These are phyloP conservation scores for Pocillopora damicornis DNA, from an alignment of 64 coral and sea anemone species.

Conservation along the genomic window DNA sequence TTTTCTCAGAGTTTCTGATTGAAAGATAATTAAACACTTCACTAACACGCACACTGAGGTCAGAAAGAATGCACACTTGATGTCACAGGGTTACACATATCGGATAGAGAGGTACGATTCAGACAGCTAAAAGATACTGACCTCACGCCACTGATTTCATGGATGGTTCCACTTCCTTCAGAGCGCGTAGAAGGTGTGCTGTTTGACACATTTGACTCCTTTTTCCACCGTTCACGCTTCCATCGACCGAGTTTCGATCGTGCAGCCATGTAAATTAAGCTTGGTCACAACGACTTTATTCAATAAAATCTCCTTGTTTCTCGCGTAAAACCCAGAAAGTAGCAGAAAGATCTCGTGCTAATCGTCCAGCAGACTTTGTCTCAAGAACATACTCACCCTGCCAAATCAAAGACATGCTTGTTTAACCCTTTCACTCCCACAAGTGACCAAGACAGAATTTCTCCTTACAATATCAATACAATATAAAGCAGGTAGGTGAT, in stretches of 20 bases:
- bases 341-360: too few species aligned
- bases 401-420: too few species aligned
- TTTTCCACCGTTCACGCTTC: neutral
- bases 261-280: neutral
- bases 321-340: too few species aligned
- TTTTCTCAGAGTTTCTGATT: neutral
- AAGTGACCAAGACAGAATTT: too few species aligned
- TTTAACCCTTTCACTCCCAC: too few species aligned
- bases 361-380: too few species aligned
- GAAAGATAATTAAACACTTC: neutral
- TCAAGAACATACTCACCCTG: too few species aligned
- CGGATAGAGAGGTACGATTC: too few species aligned
- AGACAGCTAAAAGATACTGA: neutral
- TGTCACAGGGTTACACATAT: too few species aligned
- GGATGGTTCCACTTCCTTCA: neutral
- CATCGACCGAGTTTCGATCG: neutral
- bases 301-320: too few species aligned
- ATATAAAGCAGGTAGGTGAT: too few species aligned
- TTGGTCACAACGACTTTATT: neutral
- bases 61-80: neutral
- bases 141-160: neutral
- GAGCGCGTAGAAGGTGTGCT: neutral
- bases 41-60: neutral
- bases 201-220: neutral
- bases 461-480: too few species aligned